Evolutionary conservation across 1,140 invertebrate species (phyloP), one percentile per base, ranked within the genome.

Genomic region (Pinna nobilis): DNA sequence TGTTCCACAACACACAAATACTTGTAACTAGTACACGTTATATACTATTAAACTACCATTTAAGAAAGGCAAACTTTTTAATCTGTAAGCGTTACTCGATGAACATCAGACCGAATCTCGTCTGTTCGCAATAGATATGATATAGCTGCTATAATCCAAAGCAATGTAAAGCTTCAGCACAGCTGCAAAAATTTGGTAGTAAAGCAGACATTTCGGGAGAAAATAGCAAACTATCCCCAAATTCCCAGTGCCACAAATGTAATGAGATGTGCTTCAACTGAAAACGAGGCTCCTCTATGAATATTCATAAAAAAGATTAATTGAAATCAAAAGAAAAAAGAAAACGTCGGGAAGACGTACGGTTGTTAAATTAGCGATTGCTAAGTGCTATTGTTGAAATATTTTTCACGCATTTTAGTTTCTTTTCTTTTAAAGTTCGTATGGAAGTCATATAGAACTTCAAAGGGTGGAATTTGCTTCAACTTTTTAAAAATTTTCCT

Each of bases 181-280:
- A 66, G 25, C 35, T 35, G 64, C 64, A 49, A 61, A 49, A 37
- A 66, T 32, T 51, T 53, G 33, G 6, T 30, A 33, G 37, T 51
- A 49, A 66, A 66, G 64, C 64, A 66, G 53, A 35, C 30, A 33
- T 32, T 57, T 33, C 13, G 32, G 53, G 35, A 57, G 53, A n/a
- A 23, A 32, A 32, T 57, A 57, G 30, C 20, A 57, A 33, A 33
- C 32, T 28, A 30, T 49, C 64, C 64, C 64, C 50, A 51, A 66
- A 51, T 66, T 66, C 64, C 64, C 18, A 50, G 64, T 66, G 64
- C 64, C 64, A 53, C 64, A 28, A 23, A 51, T 49, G 44, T 51
- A 66, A 51, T 15, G 25, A n/a, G 61, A 64, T 28, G 61, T 64
- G 39, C 28, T 32, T 47, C 39, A 64, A 64, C 33, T 61, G 33